Evolutionary conservation across 1,140 invertebrate genomes (phyloP).

Genomic region (Drosophila sp.): DNA sequence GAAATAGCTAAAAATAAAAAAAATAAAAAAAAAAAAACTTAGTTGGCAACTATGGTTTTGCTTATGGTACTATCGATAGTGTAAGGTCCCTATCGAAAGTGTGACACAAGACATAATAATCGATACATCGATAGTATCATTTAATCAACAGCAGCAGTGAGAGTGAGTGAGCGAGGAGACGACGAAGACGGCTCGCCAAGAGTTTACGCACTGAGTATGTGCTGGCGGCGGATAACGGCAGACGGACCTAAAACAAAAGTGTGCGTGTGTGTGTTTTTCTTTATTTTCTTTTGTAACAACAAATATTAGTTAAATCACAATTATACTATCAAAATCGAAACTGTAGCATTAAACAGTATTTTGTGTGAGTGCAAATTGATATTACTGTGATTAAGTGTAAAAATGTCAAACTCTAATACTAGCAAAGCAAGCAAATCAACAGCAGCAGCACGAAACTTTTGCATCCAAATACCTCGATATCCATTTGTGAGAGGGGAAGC

Average conservation of each 20-base stretch:
- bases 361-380: slow-evolving; percentile 42
- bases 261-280: slow-evolving; percentile 38
- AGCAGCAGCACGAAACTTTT: slow-evolving; percentile 26
- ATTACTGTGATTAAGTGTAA: slow-evolving; percentile 31
- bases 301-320: slow-evolving; percentile 49
- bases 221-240: slow-evolving; percentile 50
- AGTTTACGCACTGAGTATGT: slow-evolving; percentile 54
- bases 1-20: no score
- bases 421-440: slow-evolving; percentile 14
- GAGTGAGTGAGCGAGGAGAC: slow-evolving; percentile 47
- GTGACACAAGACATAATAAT: background rate
- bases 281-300: slow-evolving; percentile 38
- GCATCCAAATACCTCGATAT: slow-evolving; percentile 28
- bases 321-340: slow-evolving; percentile 35
- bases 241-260: slow-evolving; percentile 48
- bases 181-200: slow-evolving; percentile 49
- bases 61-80: background rate
- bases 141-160: slow-evolving; percentile 26
- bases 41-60: no score
- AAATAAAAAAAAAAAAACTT: no score
- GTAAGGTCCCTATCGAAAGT: background rate
- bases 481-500: slow-evolving; percentile 13
- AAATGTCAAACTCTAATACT: slow-evolving; percentile 40
- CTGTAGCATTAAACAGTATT: slow-evolving; percentile 23
- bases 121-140: background rate